Evolutionary conservation across 2,113 vertebrate genomes (phyloP), one percentile per base, ranked within the genome.

Genomic region (Nerophis ophidion): DNA sequence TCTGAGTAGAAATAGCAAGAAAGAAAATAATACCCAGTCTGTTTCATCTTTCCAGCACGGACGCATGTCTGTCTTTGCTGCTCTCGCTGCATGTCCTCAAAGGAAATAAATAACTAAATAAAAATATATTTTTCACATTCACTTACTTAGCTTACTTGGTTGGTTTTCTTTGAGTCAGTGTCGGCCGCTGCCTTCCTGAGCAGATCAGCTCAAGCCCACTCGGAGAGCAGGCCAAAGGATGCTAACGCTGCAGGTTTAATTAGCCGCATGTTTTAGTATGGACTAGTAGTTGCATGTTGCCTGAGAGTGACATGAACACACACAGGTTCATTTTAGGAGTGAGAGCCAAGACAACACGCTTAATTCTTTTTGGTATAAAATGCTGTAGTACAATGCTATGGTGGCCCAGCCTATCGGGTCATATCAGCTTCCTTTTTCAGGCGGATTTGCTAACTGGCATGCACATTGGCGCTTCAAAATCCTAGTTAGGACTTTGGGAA

Each of bases 71-170:
- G 38, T 55, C 63, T 63, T 55, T 51, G 48, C 68, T 74, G 63
- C 63, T 38, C 63, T 72, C 72, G 48, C 75, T 77, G 74, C 76
- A 81, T 76, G 74, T 71, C 77, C 60, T 76, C 70, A 58, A 74
- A 85, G 82, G 51, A 86, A 84, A 72, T 68, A 82, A 79, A 78
- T 70, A 72, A 70, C 48, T 35, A 84, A 84, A 82, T 83, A 81
- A 83, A 85, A 88, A 88, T 86, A 84, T 84, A 87, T 80, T 80
- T 82, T 89, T 76, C 80, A 90, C 90, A 90, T 90, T 90, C 88
- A 89, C 80, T 73, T 84, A 87, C 78, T 70, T 86, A 87, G 82
- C 83, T 86, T 89, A 86, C 76, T 83, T 82, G 72, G 82, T 81
- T 81, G 74, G 71, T 76, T 84, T 84, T 81, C 71, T 81, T 86